Evolutionary conservation across 2,797 vertebrate species (phyloP).

Genomic region (Cyclopterus lumpus): DNA sequence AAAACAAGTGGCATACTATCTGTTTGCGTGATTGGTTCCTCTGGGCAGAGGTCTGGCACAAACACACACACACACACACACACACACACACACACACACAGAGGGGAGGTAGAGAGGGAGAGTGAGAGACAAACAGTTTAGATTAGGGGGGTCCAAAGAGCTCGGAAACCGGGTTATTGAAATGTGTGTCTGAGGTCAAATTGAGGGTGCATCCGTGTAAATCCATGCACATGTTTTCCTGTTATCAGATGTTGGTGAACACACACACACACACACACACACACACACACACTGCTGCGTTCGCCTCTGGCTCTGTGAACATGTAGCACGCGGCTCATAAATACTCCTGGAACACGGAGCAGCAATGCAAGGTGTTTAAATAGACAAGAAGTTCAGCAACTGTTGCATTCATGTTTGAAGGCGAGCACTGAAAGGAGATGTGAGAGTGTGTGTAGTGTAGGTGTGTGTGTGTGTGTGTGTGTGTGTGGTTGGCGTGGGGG

Average conservation of each 20-base stretch:
- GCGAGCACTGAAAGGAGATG: constrained; percentile 60
- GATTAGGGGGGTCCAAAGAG: constrained; percentile 47
- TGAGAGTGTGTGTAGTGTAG: constrained; percentile 56
- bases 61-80: background rate
- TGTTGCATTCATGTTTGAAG: background rate
- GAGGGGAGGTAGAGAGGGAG: background rate
- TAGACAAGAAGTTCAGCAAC: background rate
- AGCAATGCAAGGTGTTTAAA: background rate
- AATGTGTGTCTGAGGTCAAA: constrained; percentile 31
- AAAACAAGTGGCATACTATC: constrained; percentile 18
- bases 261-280: too few species aligned
- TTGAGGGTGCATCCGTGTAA: background rate
- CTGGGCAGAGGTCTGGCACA: constrained; percentile 16
- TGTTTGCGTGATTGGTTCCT: constrained; percentile 54
- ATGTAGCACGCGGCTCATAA: background rate
- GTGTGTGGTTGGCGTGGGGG: background rate
- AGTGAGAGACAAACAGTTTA: constrained; percentile 26
- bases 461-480: background rate
- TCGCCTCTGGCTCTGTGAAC: background rate
- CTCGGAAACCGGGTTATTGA: constrained; percentile 17
- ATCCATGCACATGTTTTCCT: background rate
- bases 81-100: constrained; percentile 6
- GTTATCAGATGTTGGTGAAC: too few species aligned
- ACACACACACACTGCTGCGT: background rate
- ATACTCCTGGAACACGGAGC: too few species aligned